Evolutionary conservation across 2,797 vertebrate genomes (phyloP).

Genomic region (Synaphobranchus kaupii): DNA sequence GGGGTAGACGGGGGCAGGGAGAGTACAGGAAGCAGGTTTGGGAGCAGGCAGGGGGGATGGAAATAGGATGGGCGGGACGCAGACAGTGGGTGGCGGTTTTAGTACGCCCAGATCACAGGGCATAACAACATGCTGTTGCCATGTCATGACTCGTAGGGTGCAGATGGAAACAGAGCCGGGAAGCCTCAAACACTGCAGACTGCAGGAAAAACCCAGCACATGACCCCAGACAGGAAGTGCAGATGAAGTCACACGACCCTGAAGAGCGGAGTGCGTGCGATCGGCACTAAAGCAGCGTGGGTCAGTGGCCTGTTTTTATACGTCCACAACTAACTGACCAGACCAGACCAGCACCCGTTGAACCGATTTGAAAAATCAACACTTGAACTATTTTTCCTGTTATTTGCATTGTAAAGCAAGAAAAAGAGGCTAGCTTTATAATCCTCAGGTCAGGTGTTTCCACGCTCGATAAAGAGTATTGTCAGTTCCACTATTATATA

Average conservation of each 20-base stretch:
- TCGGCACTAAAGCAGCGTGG: background rate
- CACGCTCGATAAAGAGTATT: background rate
- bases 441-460: background rate
- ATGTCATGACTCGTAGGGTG: too few relatives aligned
- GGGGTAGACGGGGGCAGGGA: conserved; percentile 5
- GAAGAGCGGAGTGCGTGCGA: background rate
- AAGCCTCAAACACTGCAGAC: too few relatives aligned
- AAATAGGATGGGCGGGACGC: conserved; percentile 36
- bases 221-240: background rate
- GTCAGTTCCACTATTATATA: background rate
- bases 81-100: background rate
- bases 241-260: background rate
- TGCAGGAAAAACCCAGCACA: background rate
- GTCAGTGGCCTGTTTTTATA: too few relatives aligned
- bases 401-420: background rate
- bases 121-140: background rate
- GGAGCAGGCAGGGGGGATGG: conserved; percentile 29
- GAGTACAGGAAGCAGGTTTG: conserved; percentile 26
- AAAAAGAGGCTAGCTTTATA: background rate
- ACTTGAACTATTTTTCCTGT: background rate
- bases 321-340: too few relatives aligned
- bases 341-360: too few relatives aligned
- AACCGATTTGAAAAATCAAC: too few relatives aligned
- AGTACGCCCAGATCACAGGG: background rate
- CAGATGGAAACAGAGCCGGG: too few relatives aligned